Evolutionary conservation across 2,113 vertebrate species (phyloP).

Genomic region (Alaudala cheleensis): DNA sequence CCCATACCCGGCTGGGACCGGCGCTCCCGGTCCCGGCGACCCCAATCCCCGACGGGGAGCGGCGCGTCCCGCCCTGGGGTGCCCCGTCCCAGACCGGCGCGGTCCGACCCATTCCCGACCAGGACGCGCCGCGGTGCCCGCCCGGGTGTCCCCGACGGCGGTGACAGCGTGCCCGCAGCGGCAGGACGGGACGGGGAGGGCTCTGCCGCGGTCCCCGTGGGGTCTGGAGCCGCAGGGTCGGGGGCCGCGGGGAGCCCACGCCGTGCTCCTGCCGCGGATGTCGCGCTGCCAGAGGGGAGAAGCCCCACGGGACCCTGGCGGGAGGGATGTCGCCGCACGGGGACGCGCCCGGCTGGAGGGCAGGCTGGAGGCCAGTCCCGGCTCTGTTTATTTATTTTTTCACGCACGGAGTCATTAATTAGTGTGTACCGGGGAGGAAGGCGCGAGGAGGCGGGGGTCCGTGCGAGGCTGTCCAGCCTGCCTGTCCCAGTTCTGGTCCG

Average conservation of each 20-base stretch:
- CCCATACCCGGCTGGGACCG: not conserved
- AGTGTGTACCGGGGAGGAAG: not conserved
- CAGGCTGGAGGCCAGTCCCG: not conserved
- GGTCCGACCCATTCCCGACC: not conserved
- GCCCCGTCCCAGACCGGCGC: not conserved
- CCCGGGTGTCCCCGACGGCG: not conserved
- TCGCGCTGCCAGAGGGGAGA: not conserved
- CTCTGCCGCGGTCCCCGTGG: not conserved
- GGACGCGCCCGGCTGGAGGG: not conserved
- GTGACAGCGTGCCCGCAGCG: not conserved
- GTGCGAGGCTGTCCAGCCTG: not conserved
- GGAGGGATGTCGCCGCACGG: not conserved
- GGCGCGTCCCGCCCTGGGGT: too few species aligned
- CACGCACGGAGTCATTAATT: not conserved
- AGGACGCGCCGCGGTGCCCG: not conserved
- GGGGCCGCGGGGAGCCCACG: not conserved
- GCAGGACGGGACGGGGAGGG: not conserved
- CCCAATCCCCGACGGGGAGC: not conserved
- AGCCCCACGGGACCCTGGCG: not conserved
- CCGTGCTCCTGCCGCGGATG: not conserved
- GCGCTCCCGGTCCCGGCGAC: not conserved
- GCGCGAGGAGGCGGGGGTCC: not conserved
- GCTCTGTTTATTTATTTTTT: conserved; percentile 14
- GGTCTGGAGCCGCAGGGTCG: not conserved
- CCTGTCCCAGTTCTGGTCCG: not conserved